phyloP scores from a whole-genome alignment of 2,888 invertebrate genomes.

The Sepioteuthis lessoniana region DNA sequence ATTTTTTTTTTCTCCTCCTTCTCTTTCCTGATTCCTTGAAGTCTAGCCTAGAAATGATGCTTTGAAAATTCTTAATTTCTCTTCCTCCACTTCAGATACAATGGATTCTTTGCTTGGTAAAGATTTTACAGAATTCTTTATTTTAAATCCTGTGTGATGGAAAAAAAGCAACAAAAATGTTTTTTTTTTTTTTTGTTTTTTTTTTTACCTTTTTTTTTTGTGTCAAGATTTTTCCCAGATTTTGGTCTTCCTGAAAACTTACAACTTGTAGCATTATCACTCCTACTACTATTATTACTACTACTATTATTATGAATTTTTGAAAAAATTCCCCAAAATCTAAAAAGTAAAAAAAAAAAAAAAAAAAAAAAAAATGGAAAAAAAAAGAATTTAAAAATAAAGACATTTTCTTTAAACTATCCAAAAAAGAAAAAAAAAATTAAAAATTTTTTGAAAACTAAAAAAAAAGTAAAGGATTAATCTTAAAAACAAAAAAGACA shows the following conservation, averaged over 20 bases:
- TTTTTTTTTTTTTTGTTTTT: neutral
- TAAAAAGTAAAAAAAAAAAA: neutral
- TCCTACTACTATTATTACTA: neutral
- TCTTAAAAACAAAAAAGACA: neutral
- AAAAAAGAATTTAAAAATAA: neutral
- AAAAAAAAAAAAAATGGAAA: neutral
- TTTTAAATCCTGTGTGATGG: constrained; percentile 33
- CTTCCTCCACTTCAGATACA: neutral
- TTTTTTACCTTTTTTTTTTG: neutral
- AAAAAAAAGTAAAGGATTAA: neutral
- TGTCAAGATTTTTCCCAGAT: neutral
- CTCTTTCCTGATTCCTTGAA: too few relatives aligned
- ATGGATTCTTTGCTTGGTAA: neutral
- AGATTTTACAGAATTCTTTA: neutral
- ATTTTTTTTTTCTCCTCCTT: neutral
- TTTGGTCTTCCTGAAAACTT: constrained; percentile 12
- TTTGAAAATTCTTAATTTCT: neutral
- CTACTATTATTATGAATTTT: neutral
- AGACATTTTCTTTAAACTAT: neutral
- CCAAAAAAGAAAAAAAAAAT: neutral
- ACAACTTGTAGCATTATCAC: neutral
- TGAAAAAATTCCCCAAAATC: neutral
- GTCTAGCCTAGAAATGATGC: neutral
- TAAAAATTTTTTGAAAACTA: neutral
- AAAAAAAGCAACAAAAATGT: too few relatives aligned